Evolutionary conservation across 2,888 invertebrate species (phyloP), one percentile per base, ranked within the genome.

Genomic region (Drosophila mettleri): DNA sequence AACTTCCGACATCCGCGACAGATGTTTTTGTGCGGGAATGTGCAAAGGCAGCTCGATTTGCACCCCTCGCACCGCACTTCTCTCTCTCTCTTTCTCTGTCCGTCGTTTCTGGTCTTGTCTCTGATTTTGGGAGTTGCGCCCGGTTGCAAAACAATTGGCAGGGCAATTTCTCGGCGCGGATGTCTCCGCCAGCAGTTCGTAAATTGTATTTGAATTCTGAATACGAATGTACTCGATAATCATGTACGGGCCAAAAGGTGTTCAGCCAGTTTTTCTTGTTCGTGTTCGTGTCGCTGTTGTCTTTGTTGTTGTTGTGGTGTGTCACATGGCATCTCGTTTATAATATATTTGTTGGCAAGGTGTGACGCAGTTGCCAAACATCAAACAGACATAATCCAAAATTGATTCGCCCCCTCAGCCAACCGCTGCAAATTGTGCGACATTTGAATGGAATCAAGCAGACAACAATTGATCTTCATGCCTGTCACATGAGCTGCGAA

Each of bases 1-100:
- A 82, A 87, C 86, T 89, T 89, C 86, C 88, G 89, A 75, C 88
- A 88, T 78, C 82, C 52, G 52, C 89, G 89, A 89, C 86, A 86
- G 86, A 86, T 86, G 86, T 86, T 85, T 67, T 54, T 39, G 62
- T 63, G 64, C 66, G 62, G 76, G 69, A 74, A 73, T 78, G 73
- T 61, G 45, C 45, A 60, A 63, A 64, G 55, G 43, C 34, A 27
- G 63, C 20, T 43, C 53, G n/a, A 12, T 24, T 39, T 12, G 29
- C 46, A 29, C 49, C 9, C 22, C 34, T 0, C 18, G 16, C 20
- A 12, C 12, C 6, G 2, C n/a, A 0, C n/a, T 16, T 7, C 12
- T 7, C 9, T 34, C 38, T 36, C 33, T n/a, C n/a, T n/a, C n/a
- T n/a, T n/a, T n/a, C 38, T 48, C 54, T 22, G 39, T 18, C 24